Evolutionary conservation across 2,888 invertebrate genomes (phyloP), one percentile per base, ranked within the genome.

Genomic region (Cistogaster globosa): DNA sequence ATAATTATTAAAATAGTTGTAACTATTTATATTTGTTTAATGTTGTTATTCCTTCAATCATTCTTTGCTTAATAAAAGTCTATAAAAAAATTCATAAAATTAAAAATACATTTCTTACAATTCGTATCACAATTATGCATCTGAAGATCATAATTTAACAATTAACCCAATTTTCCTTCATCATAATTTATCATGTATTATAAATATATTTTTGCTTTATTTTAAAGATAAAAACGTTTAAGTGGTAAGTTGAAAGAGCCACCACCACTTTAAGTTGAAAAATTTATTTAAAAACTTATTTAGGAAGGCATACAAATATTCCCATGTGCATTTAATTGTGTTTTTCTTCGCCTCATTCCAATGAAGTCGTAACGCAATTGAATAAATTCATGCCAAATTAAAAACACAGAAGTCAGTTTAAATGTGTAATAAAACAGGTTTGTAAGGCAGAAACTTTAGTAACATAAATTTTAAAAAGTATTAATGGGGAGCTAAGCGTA

Each of bases 131-230:
- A 80, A 74, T 65, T 80, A 80, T 67, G 80, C 51, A 58, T 72
- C 48, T 65, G 72, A 79, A 79, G 79, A 79, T 80, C 72, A 80
- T 80, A 80, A 74, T 80, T 60, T 72, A 80, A 80, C 80, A 80
- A 67, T 67, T 51, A 79, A 79, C 72, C 65, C 26, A 80, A 80
- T 32, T 57, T 45, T 72, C 72, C 69, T 71, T 72, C 62, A 65
- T 72, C 14, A 38, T 71, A 45, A 71, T 63, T 55, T n/a, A 57
- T 22, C 9, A 22, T 57, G 38, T 42, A 42, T 63, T 3, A 45
- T 48, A 26, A 45, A 22, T 65, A n/a, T 16, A 36, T 22, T 16
- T 45, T 45, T 45, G n/a, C 26, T 45, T 51, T 22, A 11, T 26
- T 26, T 57, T 55, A 36, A 55, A 74, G 8, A 32, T 57, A 38